A percentile compares a stretch with the other conserved stretches of the same genome.
These are phyloP conservation scores for Clupea harengus DNA, from an alignment of 2,113 vertebrate genomes.

Conservation along the genomic window DNA sequence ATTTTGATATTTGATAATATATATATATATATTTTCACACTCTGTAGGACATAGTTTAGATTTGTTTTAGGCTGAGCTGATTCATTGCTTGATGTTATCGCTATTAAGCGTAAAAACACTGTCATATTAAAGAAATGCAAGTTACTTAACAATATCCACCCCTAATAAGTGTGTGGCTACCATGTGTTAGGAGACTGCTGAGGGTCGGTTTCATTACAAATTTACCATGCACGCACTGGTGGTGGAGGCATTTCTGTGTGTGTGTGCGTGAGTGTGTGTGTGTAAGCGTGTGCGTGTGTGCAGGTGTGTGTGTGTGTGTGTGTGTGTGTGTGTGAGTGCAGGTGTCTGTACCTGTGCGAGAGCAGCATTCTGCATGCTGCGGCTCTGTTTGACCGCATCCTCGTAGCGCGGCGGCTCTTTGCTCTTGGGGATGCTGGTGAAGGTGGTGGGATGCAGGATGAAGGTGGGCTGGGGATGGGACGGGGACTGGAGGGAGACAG, in stretches of 20 bases:
- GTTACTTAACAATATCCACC: no score
- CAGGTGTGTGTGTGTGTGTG: no score
- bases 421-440: constrained; percentile 73
- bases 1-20: background rate
- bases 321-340: background rate
- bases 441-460: constrained; percentile 74
- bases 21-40: no score
- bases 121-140: background rate
- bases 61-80: no score
- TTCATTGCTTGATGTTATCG: no score
- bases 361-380: constrained; percentile 72
- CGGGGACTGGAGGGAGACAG: constrained; percentile 60
- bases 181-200: background rate
- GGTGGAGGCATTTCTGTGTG: background rate
- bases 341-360: constrained; percentile 75
- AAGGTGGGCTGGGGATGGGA: constrained; percentile 74
- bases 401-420: constrained; percentile 94
- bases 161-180: no score
- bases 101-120: no score
- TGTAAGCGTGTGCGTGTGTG: no score
- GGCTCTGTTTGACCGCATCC: constrained; percentile 93
- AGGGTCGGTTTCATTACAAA: background rate
- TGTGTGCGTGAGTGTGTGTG: background rate
- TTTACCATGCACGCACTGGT: background rate
- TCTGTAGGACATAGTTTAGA: no score